Base-by-base conservation (phyloP, 2,888 invertebrate genomes). In the Corbicula japonica region DNA sequence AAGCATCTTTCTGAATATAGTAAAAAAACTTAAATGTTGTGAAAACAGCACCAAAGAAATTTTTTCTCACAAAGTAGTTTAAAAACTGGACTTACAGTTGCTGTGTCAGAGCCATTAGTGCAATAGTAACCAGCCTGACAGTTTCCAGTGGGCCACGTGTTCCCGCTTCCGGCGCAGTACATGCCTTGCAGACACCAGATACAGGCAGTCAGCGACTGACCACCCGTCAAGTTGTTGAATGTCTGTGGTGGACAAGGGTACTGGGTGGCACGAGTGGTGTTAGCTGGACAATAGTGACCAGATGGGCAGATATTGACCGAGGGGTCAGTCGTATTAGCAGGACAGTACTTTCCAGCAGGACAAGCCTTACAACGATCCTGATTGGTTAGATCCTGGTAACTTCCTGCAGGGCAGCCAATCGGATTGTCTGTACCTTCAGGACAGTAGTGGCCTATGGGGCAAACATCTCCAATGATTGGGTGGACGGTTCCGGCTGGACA, bases 261-360 rank as follows among this genome's bases (percentile, higher is more conserved):
- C 58, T 87, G 76, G 56, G 76, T 77, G 18, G 86, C 81, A 32
- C 89, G 85, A 1, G 91, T 89, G 4, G 91, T 91, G 65, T 90
- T 90, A 18, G 79, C 78, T 15, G 72, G 82, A 70, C 89, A 90
- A 74, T 90, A 91, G 74, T 90, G 85, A 2, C 91, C 92, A 21
- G 87, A 69, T 2, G 92, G 92, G 72, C 93, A 93, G 4, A 78
- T 54, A 73, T 89, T 89, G 15, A 86, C 77, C 18, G 82, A 73
- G 78, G 88, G 91, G 77, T 92, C 91, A 15, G 91, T 87, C 0
- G 92, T 91, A 76, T 91, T 92, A 48, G 86, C 88, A 38, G 83
- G 82, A 66, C 92, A 92, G 80, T 85, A 92, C 78, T 91, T 88
- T 2, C 92, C 92, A 26, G 83, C 88, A 8, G 91, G 91, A 75